Evolutionary conservation across 2,888 invertebrate species (phyloP), one percentile per base, ranked within the genome.

Genomic region (Mythimna impura): DNA sequence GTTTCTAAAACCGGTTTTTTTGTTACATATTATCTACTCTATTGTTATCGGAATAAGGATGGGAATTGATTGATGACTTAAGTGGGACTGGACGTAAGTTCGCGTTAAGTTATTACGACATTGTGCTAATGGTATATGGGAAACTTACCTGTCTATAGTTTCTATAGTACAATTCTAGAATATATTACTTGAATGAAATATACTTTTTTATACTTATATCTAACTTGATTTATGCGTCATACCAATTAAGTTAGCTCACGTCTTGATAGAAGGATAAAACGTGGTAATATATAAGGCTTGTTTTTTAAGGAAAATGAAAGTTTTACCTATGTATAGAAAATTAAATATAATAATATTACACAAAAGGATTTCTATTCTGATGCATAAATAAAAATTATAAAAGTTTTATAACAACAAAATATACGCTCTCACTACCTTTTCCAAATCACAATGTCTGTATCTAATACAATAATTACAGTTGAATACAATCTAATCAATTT

Each of bases 1-100:
- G 90, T 92, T 91, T 92, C 92, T 92, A 92, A 86, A 91, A 90
- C 87, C 72, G 77, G 85, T 83, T 82, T 58, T 72, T 58, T 72
- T 71, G 68, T 63, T 77, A 79, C 77, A 75, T 63, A 82, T 76
- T 64, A 83, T 88, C 62, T 71, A 83, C 89, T 87, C 85, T 90
- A 89, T 84, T 50, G 2, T 64, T 12, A 72, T 57, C 52, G 63
- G 0, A 22, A 82, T 87, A 90, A 82, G 86, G 88, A 81, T 79
- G 76, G 85, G 81, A 82, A 83, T 87, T 79, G 79, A 84, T 82
- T 79, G 86, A 61, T 17, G 76, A 79, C 58, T 60, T 86, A 89
- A 89, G 89, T 90, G 86, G 89, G 88, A 84, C 89, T 89, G 86
- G 80, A 80, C 78, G 87, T 85, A 86, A 89, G 86, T 88, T 85